phyloP scores from a whole-genome alignment of 2,888 invertebrate species.

The Melinaea marsaeus region DNA sequence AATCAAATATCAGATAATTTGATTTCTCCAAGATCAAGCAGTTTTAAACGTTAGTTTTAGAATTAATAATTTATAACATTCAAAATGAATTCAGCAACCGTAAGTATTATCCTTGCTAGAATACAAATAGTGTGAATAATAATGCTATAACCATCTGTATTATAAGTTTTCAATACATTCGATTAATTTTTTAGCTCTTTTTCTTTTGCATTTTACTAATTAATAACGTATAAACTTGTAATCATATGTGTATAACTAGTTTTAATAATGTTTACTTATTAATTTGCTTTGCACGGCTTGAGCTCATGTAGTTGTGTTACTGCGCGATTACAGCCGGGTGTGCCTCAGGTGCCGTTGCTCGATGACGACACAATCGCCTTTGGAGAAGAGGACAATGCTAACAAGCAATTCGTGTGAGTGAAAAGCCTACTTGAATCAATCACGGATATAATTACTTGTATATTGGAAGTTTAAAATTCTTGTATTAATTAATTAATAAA shows the following conservation, averaged over 20 bases:
- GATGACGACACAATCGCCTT: constrained; percentile 92
- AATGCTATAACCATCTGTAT: constrained; percentile 4
- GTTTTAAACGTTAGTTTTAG: neutral
- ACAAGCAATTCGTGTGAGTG: constrained; percentile 70
- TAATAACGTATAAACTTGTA: constrained; percentile 10
- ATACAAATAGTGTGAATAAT: constrained; percentile 1
- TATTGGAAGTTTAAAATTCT: no score
- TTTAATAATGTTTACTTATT: constrained; percentile 9
- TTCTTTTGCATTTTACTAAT: constrained; percentile 38
- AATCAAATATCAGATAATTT: no score
- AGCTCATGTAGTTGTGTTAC: constrained; percentile 60
- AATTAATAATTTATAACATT: constrained; percentile 29
- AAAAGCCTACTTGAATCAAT: neutral
- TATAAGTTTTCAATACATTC: constrained; percentile 10
- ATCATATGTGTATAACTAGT: constrained; percentile 1
- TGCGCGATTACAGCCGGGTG: constrained; percentile 71
- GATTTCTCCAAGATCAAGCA: neutral
- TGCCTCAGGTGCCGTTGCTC: constrained; percentile 88
- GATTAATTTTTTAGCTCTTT: constrained; percentile 30
- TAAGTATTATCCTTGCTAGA: constrained; percentile 43
- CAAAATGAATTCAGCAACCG: constrained; percentile 71
- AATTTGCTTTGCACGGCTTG: constrained; percentile 71
- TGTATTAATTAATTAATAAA: no score
- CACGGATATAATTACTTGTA: neutral
- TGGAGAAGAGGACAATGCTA: constrained; percentile 87